phyloP scores from a whole-genome alignment of 2,797 vertebrate species.

The Neopelma chrysocephalum region DNA sequence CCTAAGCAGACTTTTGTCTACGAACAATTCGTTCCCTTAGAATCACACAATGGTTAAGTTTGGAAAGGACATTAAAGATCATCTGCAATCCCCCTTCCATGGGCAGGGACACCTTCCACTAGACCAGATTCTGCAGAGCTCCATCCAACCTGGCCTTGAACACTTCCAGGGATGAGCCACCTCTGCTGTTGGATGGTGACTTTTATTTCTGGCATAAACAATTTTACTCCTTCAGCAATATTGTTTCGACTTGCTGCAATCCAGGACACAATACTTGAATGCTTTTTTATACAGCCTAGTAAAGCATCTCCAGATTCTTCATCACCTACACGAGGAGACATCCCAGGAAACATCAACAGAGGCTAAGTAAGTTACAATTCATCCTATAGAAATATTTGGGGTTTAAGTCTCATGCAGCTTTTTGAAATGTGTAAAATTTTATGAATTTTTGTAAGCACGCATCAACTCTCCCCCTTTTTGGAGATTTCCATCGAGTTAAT shows the following conservation, averaged over 20 bases:
- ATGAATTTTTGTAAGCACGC: background rate
- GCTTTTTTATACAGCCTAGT: background rate
- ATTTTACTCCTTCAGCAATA: background rate
- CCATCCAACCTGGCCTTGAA: background rate
- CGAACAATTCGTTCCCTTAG: background rate
- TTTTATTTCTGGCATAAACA: background rate
- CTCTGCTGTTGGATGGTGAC: background rate
- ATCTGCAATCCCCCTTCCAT: background rate
- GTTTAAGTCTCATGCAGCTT: background rate
- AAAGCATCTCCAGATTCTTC: background rate
- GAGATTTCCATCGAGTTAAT: background rate
- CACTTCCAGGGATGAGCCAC: rapidly evolving
- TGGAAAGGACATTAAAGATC: background rate
- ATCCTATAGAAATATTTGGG: background rate
- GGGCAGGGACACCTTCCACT: background rate
- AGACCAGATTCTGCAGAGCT: background rate
- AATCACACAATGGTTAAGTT: background rate
- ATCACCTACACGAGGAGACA: background rate
- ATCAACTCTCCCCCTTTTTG: background rate
- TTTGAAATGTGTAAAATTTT: background rate
- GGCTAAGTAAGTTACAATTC: background rate
- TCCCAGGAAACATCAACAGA: background rate
- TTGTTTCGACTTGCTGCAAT: background rate
- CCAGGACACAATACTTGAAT: background rate
- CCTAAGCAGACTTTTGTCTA: background rate